Evolutionary conservation across 2,797 vertebrate species (phyloP), one percentile per base, ranked within the genome.

Genomic region (Rhynchotus rufescens): DNA sequence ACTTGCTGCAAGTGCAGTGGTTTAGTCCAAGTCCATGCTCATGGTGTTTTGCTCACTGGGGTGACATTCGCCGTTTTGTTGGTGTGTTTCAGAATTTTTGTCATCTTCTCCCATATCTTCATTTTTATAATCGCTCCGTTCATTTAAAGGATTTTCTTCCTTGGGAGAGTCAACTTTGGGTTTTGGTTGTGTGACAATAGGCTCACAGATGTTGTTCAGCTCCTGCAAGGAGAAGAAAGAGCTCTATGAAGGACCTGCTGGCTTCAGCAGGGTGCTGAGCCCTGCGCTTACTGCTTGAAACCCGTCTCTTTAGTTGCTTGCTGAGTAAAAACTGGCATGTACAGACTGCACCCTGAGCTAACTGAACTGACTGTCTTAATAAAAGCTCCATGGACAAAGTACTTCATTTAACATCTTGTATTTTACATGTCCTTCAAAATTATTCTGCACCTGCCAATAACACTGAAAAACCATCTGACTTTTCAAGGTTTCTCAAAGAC

Each of bases 141-240:
- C 97, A 87, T 95, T 96, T 69, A 97, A 92, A 28, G 97, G 97
- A 88, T 96, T 97, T 92, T 98, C 98, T 72, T 98, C 96, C 86
- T 98, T 98, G 30, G 98, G 98, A 34, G 97, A 98, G 45, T 98
- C 98, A 16, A 97, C 96, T 95, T 98, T 98, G 52, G 98, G 98
- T 90, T 98, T 98, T 34, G 98, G 98, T 59, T 98, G 98, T 51
- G 97, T 97, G 57, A 98, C 98, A 38, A 98, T 86, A 5, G 98
- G 96, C 52, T 98, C 97, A 92, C 98, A 98, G 23, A 96, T 67
- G 57, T 92, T 96, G 72, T 96, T 96, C 81, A 98, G 85, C 44
- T 98, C 97, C 98, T 98, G 80, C 68, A 80, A 90, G 8, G 59
- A 22, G 7, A 9, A 9, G 64, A 68, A 71, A 91, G 3, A 54